A percentile compares a stretch with the other conserved stretches of the same genome.
Evolutionary conservation across 2,888 invertebrate species (phyloP).

Genomic region (Ochropleura plecta): DNA sequence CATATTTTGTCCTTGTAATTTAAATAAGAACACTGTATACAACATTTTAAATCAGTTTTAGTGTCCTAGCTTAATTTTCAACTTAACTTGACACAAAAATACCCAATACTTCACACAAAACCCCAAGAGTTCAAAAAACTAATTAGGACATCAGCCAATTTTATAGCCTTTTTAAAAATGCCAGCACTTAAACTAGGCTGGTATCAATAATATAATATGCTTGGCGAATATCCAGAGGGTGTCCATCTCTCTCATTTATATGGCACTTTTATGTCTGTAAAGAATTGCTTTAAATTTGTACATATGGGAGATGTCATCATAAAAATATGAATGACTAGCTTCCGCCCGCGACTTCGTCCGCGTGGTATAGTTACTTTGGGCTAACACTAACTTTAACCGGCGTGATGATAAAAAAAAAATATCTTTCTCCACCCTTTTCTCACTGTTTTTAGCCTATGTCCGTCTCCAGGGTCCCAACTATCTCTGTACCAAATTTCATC

Average conservation of each 20-base stretch:
- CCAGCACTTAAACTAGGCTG: conserved; percentile 15
- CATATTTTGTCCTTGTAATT: not conserved
- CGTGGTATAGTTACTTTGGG: too few relatives aligned
- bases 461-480: too few relatives aligned
- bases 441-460: too few relatives aligned
- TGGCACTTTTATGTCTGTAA: conserved; percentile 27
- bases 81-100: conserved; percentile 17
- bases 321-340: conserved; percentile 26
- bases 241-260: conserved; percentile 11
- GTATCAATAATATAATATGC: conserved; percentile 21
- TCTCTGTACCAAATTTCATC: too few relatives aligned
- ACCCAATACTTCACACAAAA: conserved; percentile 2
- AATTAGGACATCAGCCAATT: conserved; percentile 56
- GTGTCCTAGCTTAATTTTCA: conserved; percentile 41
- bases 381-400: too few relatives aligned
- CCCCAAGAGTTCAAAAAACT: conserved; percentile 51
- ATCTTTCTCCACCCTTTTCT: too few relatives aligned
- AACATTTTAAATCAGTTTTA: not conserved
- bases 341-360: too few relatives aligned
- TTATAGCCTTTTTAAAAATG: conserved; percentile 36
- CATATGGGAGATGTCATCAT: conserved; percentile 5
- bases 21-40: not conserved
- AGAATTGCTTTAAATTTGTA: conserved; percentile 20
- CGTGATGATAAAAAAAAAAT: too few relatives aligned
- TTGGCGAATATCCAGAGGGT: conserved; percentile 56